Evolutionary conservation across 2,113 vertebrate species (phyloP).

Genomic region (Pardalotus punctatus): DNA sequence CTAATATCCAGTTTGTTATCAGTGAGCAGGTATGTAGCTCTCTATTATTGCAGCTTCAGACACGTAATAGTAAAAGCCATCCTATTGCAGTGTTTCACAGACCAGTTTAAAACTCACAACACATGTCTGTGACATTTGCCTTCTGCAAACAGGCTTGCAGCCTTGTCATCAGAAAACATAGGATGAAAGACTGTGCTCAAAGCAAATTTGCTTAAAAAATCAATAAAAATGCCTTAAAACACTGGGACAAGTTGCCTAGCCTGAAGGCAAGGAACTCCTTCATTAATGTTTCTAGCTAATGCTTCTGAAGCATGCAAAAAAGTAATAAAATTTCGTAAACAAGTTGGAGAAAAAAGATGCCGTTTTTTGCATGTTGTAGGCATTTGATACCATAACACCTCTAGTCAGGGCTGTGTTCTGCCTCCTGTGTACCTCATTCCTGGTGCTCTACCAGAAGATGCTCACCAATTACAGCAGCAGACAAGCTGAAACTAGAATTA

Average conservation of each 20-base stretch:
- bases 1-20: not conserved
- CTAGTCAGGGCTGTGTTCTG: not conserved
- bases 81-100: not conserved
- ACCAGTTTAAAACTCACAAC: not conserved
- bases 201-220: slow-evolving; percentile 44
- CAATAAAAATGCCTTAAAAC: slow-evolving; percentile 43
- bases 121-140: not conserved
- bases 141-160: not conserved
- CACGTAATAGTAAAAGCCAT: not conserved
- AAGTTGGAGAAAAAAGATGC: not conserved
- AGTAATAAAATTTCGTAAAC: not conserved
- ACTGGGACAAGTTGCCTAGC: slow-evolving; percentile 22
- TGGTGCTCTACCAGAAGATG: not conserved
- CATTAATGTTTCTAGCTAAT: not conserved
- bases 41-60: not conserved
- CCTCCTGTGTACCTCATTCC: not conserved
- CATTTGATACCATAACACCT: not conserved
- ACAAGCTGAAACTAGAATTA: not conserved
- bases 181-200: not conserved
- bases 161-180: not conserved
- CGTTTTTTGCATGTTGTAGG: not conserved
- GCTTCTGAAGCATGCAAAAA: slow-evolving; percentile 1
- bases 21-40: not conserved
- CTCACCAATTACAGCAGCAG: not conserved
- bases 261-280: slow-evolving; percentile 25